Evolutionary conservation across 2,888 invertebrate species (phyloP).

Genomic region (Schizaphis graminum): DNA sequence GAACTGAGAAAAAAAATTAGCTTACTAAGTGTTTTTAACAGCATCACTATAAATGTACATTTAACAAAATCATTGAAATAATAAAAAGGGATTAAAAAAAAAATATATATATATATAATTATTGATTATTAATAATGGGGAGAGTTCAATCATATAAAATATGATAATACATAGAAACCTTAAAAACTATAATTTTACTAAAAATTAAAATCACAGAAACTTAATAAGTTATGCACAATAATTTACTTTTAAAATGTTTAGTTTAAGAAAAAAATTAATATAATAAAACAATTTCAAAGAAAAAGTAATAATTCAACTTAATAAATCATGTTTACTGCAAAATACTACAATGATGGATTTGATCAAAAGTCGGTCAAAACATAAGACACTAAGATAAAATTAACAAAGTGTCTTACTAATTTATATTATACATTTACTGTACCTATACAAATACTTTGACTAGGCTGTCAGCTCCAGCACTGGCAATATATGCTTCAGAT

Average conservation of each 20-base stretch:
- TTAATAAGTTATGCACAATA: slow-evolving; percentile 61
- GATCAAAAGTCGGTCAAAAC: slow-evolving; percentile 53
- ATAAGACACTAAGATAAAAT: slow-evolving; percentile 50
- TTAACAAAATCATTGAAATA: slow-evolving; percentile 36
- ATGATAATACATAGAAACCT: slow-evolving; percentile 56
- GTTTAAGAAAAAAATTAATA: slow-evolving; percentile 55
- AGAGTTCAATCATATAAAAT: slow-evolving; percentile 48
- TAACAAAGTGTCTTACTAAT: slow-evolving; percentile 32
- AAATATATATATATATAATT: slow-evolving; percentile 41
- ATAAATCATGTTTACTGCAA: slow-evolving; percentile 64
- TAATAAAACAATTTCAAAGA: slow-evolving; percentile 43
- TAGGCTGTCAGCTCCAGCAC: slow-evolving; percentile 98
- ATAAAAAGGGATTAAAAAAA: slow-evolving; percentile 36
- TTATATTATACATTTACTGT: slow-evolving; percentile 44
- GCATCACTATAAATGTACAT: slow-evolving; percentile 9
- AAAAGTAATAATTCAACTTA: slow-evolving; percentile 55
- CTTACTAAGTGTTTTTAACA: not conserved
- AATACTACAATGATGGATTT: slow-evolving; percentile 57
- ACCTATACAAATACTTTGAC: slow-evolving; percentile 93
- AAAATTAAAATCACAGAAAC: slow-evolving; percentile 66
- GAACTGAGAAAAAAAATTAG: not conserved
- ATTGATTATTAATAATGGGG: slow-evolving; percentile 60
- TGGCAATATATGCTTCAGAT: slow-evolving; percentile 97
- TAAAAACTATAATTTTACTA: slow-evolving; percentile 64
- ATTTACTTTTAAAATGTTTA: slow-evolving; percentile 39